A percentile compares a stretch with the other conserved stretches of the same genome.
These are phyloP conservation scores for Tupiocoris notatus DNA, from an alignment of 2,888 invertebrate genomes.

Conservation along the genomic window DNA sequence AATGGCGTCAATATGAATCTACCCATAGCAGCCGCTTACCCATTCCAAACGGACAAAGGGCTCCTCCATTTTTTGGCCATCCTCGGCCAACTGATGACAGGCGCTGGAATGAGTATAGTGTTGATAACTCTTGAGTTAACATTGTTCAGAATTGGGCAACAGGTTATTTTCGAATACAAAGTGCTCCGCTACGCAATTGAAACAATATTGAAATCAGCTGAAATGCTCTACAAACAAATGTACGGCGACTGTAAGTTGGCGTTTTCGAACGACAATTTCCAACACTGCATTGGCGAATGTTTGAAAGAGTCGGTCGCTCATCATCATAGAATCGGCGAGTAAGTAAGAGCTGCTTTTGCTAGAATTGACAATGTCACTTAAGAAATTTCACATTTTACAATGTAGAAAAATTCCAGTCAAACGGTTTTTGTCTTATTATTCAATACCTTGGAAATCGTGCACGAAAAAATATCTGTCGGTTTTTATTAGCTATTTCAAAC, in stretches of 20 bases:
- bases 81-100: not conserved
- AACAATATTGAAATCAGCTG: not conserved
- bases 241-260: not conserved
- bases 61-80: not conserved
- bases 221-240: not conserved
- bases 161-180: conserved; percentile 6
- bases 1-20: conserved; percentile 2
- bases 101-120: not conserved
- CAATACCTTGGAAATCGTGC: no score
- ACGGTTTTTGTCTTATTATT: no score
- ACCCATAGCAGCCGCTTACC: not conserved
- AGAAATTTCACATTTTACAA: no score
- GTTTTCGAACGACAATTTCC: not conserved
- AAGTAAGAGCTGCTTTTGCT: not conserved
- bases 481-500: no score
- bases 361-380: no score
- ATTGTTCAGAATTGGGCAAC: not conserved
- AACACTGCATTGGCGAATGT: conserved; percentile 4
- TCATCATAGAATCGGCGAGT: not conserved
- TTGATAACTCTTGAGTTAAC: not conserved
- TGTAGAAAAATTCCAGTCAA: no score
- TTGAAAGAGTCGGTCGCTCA: not conserved
- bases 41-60: not conserved
- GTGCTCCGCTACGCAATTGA: not conserved
- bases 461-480: no score